A percentile compares a stretch with the other conserved stretches of the same genome.
These are phyloP conservation scores for Chaetorhynchus papuensis DNA, from an alignment of 2,113 vertebrate species.

Conservation along the genomic window DNA sequence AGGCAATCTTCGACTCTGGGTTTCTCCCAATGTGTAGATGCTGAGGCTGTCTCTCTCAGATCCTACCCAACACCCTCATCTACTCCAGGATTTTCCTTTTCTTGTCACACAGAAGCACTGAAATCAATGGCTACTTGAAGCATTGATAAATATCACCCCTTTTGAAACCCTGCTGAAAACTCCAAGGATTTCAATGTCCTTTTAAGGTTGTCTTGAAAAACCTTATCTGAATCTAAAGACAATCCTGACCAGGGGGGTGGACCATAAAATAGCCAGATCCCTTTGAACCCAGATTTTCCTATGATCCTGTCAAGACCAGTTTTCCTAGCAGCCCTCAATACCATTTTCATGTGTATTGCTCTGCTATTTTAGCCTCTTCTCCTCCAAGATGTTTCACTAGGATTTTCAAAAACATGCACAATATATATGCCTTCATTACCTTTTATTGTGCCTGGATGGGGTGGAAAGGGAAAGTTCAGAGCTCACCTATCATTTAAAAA, in stretches of 20 bases:
- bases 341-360: neutral
- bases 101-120: neutral
- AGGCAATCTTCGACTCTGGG: neutral
- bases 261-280: neutral
- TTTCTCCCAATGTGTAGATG: neutral
- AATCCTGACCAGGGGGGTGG: neutral
- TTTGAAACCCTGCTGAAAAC: neutral
- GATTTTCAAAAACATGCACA: neutral
- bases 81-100: neutral
- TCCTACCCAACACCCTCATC: neutral
- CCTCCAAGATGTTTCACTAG: neutral
- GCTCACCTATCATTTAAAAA: neutral
- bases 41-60: neutral
- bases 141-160: neutral
- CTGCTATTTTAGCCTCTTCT: neutral
- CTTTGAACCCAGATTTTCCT: neutral
- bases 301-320: neutral
- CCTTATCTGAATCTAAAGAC: neutral
- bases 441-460: neutral
- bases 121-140: neutral
- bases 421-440: neutral
- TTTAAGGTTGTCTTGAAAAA: neutral
- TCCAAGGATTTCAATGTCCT: neutral
- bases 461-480: neutral
- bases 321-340: neutral